A percentile compares a stretch with the other conserved stretches of the same genome.
phyloP scores from a whole-genome alignment of 92 coral and sea anemone genomes.

The Chrysogorgia sp. region DNA sequence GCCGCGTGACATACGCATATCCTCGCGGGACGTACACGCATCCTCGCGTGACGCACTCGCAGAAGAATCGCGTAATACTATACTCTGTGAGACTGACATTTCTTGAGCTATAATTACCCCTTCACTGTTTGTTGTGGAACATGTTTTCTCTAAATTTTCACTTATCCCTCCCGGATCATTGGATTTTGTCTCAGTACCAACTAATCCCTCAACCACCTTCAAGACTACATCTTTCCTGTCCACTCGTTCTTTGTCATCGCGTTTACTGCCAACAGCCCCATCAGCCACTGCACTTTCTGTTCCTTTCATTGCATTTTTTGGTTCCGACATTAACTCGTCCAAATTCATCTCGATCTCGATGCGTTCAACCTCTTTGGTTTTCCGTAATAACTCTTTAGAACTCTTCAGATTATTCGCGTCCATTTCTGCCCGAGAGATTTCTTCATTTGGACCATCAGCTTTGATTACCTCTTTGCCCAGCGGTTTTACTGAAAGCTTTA shows the following conservation, averaged over 20 bases:
- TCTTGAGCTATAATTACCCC: neutral
- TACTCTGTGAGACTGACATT: no score
- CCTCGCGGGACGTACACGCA: neutral
- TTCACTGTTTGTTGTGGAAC: neutral
- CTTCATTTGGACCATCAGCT: neutral
- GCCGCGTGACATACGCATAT: neutral
- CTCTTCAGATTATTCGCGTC: neutral
- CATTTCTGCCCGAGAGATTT: neutral
- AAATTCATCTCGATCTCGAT: neutral
- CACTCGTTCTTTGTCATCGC: no score
- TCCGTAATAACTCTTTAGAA: neutral
- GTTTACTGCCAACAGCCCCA: neutral
- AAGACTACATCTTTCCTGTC: no score
- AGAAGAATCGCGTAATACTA: no score
- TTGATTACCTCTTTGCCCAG: neutral
- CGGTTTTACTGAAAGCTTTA: neutral
- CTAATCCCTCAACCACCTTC: no score
- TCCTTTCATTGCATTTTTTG: neutral
- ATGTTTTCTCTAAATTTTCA: neutral
- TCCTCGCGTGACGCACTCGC: neutral
- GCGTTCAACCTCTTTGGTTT: conserved; percentile 33
- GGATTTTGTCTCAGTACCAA: no score
- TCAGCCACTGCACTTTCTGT: neutral
- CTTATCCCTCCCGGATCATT: no score
- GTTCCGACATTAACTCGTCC: conserved; percentile 1